Evolutionary conservation across 1,140 invertebrate genomes (phyloP).

Genomic region (Drosophila truncata): DNA sequence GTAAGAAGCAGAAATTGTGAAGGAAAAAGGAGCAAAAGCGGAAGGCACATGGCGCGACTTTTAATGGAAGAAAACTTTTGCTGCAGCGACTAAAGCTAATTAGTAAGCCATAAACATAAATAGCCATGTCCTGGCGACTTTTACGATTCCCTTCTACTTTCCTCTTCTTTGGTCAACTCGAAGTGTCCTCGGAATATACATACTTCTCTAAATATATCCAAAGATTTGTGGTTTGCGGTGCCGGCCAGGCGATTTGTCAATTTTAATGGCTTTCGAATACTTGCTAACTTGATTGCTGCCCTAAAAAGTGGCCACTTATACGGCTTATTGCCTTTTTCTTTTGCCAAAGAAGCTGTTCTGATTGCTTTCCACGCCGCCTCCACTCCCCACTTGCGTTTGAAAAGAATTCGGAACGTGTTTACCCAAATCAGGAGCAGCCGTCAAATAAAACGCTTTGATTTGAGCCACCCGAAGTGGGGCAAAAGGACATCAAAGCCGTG

Average conservation of each 20-base stretch:
- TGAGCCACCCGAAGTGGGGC: slow-evolving; percentile 31
- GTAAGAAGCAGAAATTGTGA: not conserved
- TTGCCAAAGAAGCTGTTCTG: slow-evolving; percentile 40
- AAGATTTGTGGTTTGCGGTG: slow-evolving; percentile 27
- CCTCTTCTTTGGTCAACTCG: slow-evolving; percentile 7
- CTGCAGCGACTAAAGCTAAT: slow-evolving; percentile 51
- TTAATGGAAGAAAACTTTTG: slow-evolving; percentile 52
- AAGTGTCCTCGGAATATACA: slow-evolving; percentile 15
- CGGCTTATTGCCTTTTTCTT: slow-evolving; percentile 75
- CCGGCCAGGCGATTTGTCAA: slow-evolving; percentile 64
- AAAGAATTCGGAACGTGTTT: slow-evolving; percentile 44
- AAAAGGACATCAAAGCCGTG: slow-evolving; percentile 72
- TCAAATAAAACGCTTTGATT: slow-evolving; percentile 80
- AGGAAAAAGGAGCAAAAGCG: not conserved
- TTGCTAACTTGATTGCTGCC: slow-evolving; percentile 42
- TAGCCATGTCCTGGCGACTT: slow-evolving; percentile 43
- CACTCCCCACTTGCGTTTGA: not conserved
- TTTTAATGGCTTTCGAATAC: slow-evolving; percentile 73
- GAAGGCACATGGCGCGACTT: slow-evolving; percentile 31
- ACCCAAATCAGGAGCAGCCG: slow-evolving; percentile 69
- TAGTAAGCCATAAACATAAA: slow-evolving; percentile 56
- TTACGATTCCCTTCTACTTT: slow-evolving; percentile 8
- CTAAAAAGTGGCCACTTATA: slow-evolving; percentile 75
- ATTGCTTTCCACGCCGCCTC: slow-evolving; percentile 21
- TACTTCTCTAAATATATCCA: not conserved